Evolutionary conservation across 2,888 invertebrate genomes (phyloP), one percentile per base, ranked within the genome.

Genomic region (Oithona nana): DNA sequence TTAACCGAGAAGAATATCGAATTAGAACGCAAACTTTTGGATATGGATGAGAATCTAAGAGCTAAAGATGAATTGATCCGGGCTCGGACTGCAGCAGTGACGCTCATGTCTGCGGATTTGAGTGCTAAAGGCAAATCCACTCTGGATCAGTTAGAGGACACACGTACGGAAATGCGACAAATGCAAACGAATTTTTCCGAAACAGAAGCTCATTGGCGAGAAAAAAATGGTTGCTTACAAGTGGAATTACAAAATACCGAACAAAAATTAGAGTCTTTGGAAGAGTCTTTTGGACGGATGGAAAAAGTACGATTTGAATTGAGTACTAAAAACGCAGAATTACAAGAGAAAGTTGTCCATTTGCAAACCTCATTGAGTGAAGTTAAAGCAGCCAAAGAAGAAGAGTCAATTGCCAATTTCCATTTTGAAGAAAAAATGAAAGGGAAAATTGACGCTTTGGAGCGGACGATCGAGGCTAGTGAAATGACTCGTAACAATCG

Each of bases 1-100:
- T 75, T 88, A 64, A 78, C 79, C 69, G 80, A 78, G 66, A 80
- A 80, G 70, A 78, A 86, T n/a, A 77, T 82, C 67, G 83, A 84
- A 68, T 76, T 86, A 71, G 87, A 88, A 73, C 80, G 81, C 8
- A 79, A 79, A 65, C 80, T 89, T 57, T 73, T 89, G 66, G 90
- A 92, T 72, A 76, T 86, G 58, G 85, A 88, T 73, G 89, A 88
- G 71, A 82, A 82, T 73, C 76, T 88, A 2, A 82, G 81, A 69
- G 86, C 88, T 73, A 85, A 88, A 72, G 86, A 87, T 73, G 83
- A 84, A 69, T 83, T 88, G 59, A 84, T 88, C 69, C 82, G 83
- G 72, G 82, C 86, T 3, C 79, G 86, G 71, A 86, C 86, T 68
- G 82, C 82, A 74, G 86, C 88, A 29, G 80, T 83, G 52, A 81